These are phyloP conservation scores for Phacellophora camtschatica DNA, from an alignment of 30 jellyfish, hydroid and myxozoan species.

Conservation along the genomic window DNA sequence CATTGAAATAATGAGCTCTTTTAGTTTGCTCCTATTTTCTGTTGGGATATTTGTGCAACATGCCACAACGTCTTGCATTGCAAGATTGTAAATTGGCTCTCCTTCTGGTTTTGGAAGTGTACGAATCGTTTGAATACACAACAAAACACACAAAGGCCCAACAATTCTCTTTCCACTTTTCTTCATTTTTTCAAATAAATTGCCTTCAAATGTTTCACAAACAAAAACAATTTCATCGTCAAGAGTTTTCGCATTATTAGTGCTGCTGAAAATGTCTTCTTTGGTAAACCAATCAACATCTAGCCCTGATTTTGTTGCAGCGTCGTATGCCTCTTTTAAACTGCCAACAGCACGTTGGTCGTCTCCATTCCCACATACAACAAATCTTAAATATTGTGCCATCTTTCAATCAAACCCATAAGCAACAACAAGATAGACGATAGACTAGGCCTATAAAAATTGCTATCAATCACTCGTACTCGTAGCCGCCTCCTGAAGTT, in stretches of 20 bases:
- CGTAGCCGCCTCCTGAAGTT: no score
- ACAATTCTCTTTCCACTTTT: constrained; percentile 39
- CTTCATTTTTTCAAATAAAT: constrained; percentile 47
- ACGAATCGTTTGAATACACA: constrained; percentile 47
- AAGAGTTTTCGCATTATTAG: not conserved
- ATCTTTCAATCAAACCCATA: not conserved
- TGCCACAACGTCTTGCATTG: constrained; percentile 78
- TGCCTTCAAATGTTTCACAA: constrained; percentile 80
- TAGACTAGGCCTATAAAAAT: not conserved
- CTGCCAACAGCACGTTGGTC: constrained; percentile 4
- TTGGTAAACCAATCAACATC: constrained; percentile 28
- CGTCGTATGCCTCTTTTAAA: constrained; percentile 32
- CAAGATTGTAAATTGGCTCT: constrained; percentile 73
- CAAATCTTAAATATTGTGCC: constrained; percentile 32
- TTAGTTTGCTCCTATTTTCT: constrained; percentile 57
- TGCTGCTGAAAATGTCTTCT: not conserved
- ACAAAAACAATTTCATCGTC: constrained; percentile 35
- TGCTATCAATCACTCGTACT: not conserved
- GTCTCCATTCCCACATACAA: constrained; percentile 1
- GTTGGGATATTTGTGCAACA: constrained; percentile 87
- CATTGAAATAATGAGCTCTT: constrained; percentile 59
- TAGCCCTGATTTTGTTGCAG: constrained; percentile 26
- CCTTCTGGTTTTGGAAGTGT: constrained; percentile 59
- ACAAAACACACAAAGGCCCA: constrained; percentile 84
- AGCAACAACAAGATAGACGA: not conserved